These are phyloP conservation scores for Eupleurogrammus muticus DNA, from an alignment of 2,797 vertebrate genomes.

Conservation along the genomic window DNA sequence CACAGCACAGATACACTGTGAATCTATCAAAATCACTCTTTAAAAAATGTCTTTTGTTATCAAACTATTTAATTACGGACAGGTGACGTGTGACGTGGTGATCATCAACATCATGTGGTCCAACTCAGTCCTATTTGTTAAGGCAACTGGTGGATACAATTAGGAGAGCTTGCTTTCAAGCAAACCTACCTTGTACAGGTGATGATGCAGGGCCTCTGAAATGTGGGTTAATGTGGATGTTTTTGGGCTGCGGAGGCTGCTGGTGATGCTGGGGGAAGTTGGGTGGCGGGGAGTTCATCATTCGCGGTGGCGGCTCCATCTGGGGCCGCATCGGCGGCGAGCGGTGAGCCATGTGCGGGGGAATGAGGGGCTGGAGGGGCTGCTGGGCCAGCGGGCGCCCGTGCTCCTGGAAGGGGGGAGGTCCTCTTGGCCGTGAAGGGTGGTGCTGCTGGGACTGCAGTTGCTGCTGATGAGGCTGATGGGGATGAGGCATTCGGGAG, in stretches of 20 bases:
- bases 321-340: slow-evolving; percentile 88
- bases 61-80: neutral
- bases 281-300: slow-evolving; percentile 89
- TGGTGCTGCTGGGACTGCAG: slow-evolving; percentile 80
- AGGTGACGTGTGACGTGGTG: too few species aligned
- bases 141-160: slow-evolving; percentile 12
- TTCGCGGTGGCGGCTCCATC: slow-evolving; percentile 86
- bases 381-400: slow-evolving; percentile 78
- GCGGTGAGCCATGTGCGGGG: slow-evolving; percentile 89
- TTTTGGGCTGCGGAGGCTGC: slow-evolving; percentile 91
- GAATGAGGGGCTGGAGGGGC: slow-evolving; percentile 92
- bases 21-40: neutral
- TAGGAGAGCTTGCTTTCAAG: slow-evolving; percentile 6
- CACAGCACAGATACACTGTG: neutral
- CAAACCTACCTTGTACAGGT: slow-evolving; percentile 89
- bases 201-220: slow-evolving; percentile 94
- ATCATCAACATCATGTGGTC: neutral
- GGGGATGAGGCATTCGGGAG: slow-evolving; percentile 77
- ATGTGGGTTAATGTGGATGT: slow-evolving; percentile 99
- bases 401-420: slow-evolving; percentile 82
- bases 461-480: slow-evolving; percentile 77
- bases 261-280: slow-evolving; percentile 84
- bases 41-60: neutral
- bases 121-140: slow-evolving; percentile 1
- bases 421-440: slow-evolving; percentile 83